These are phyloP conservation scores for Noctilio leporinus DNA, from an alignment of 2,113 vertebrate genomes.

Conservation along the genomic window DNA sequence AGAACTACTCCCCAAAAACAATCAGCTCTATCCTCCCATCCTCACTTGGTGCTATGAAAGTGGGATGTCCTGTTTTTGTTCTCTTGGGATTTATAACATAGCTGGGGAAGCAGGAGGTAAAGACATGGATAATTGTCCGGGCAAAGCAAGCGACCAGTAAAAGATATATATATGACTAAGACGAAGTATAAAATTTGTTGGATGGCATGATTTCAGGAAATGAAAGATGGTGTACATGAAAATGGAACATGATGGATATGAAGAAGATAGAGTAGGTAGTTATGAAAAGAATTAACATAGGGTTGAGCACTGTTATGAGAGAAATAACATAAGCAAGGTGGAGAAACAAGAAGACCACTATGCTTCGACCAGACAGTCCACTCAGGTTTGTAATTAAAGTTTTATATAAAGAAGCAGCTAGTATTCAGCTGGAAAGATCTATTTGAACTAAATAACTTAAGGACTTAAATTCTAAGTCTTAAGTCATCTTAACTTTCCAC, in stretches of 20 bases:
- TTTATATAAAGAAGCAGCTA: not conserved
- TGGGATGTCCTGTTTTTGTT: not conserved
- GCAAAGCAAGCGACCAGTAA: not conserved
- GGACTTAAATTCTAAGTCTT: not conserved
- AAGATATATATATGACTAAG: not conserved
- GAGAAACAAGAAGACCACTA: not conserved
- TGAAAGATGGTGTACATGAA: not conserved
- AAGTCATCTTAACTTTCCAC: not conserved
- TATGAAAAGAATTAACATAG: not conserved
- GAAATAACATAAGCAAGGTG: not conserved
- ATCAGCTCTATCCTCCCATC: not conserved
- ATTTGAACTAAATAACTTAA: not conserved
- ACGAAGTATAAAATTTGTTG: not conserved
- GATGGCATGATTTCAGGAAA: not conserved
- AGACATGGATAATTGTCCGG: not conserved
- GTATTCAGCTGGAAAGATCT: not conserved
- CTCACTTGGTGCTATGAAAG: not conserved
- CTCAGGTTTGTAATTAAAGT: not conserved
- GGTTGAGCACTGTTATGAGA: not conserved
- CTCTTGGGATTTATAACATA: not conserved
- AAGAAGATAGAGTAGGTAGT: not conserved
- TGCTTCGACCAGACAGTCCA: fast-evolving
- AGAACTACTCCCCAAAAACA: not conserved
- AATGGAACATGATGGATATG: not conserved
- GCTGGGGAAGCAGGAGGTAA: not conserved